Percentiles rank a stretch among this genome's conserved stretches.
phyloP scores from a whole-genome alignment of 23 tunicate species.

The Botrylloides violaceus region DNA sequence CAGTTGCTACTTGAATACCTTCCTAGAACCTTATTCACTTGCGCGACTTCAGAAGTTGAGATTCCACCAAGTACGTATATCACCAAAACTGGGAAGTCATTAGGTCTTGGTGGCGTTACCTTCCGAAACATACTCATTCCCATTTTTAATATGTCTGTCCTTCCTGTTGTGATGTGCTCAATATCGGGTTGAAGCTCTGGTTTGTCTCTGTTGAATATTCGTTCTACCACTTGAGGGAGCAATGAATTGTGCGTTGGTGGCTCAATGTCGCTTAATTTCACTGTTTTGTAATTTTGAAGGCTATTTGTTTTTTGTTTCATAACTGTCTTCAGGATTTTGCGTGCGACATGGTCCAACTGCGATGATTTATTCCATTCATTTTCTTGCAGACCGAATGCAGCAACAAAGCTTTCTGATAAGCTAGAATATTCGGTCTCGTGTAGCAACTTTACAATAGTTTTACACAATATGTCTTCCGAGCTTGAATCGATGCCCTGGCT shows the following conservation, averaged over 20 bases:
- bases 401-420: constrained; percentile 1
- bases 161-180: constrained; percentile 37
- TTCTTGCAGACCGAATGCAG: not conserved
- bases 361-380: not conserved
- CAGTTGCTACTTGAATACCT: constrained; percentile 8
- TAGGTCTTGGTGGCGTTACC: constrained; percentile 41
- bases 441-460: not conserved
- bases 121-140: constrained; percentile 62
- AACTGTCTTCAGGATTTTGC: not conserved
- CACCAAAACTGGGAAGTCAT: constrained; percentile 23
- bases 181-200: constrained; percentile 58
- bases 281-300: constrained; percentile 5
- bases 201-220: constrained; percentile 19
- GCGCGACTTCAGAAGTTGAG: constrained; percentile 22
- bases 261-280: constrained; percentile 18
- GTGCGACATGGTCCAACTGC: not conserved
- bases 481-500: not conserved
- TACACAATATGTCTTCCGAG: not conserved
- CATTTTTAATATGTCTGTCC: constrained; percentile 35
- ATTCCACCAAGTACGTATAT: constrained; percentile 52
- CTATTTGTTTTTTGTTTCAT: not conserved
- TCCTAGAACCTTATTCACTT: constrained; percentile 15
- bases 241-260: constrained; percentile 36
- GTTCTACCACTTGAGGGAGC: constrained; percentile 17
- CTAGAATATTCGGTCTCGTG: not conserved